These are phyloP conservation scores for Lophius piscatorius DNA, from an alignment of 2,113 vertebrate genomes.

Conservation along the genomic window DNA sequence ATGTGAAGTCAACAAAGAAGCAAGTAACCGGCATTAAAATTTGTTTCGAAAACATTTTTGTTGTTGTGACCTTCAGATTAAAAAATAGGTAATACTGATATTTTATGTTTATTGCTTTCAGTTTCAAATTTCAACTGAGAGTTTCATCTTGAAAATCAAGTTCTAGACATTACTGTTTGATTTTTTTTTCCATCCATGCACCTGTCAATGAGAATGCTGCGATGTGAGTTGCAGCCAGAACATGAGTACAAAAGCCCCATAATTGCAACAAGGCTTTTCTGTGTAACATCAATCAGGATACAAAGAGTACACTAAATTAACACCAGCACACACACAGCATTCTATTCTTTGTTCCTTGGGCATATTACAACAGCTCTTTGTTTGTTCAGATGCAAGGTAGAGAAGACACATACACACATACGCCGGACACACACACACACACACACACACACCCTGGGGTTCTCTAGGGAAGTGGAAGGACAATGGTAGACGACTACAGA, in stretches of 20 bases:
- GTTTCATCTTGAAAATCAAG: constrained; percentile 32
- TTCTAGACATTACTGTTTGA: neutral
- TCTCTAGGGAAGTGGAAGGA: constrained; percentile 42
- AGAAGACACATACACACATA: constrained; percentile 1
- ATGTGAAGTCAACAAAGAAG: constrained; percentile 42
- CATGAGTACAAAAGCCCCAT: constrained; percentile 25
- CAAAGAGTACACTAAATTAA: constrained; percentile 33
- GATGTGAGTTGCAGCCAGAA: neutral
- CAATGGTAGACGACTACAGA: constrained; percentile 54
- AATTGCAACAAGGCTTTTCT: constrained; percentile 54
- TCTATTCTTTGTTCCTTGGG: constrained; percentile 15
- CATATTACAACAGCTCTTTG: constrained; percentile 10
- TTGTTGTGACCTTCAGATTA: constrained; percentile 9
- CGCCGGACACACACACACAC: neutral
- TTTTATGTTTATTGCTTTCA: constrained; percentile 35
- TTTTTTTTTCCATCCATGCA: neutral
- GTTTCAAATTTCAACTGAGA: constrained; percentile 12
- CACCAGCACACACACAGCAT: constrained; percentile 22
- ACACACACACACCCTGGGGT: constrained; percentile 40
- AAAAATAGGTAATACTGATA: neutral
- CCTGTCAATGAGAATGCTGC: constrained; percentile 27
- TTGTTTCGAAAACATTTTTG: constrained; percentile 9
- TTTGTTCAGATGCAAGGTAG: constrained; percentile 8
- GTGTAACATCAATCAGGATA: constrained; percentile 49
- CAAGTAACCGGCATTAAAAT: constrained; percentile 37